Evolutionary conservation across 2,797 vertebrate genomes (phyloP).

Genomic region (Eulemur mongoz): DNA sequence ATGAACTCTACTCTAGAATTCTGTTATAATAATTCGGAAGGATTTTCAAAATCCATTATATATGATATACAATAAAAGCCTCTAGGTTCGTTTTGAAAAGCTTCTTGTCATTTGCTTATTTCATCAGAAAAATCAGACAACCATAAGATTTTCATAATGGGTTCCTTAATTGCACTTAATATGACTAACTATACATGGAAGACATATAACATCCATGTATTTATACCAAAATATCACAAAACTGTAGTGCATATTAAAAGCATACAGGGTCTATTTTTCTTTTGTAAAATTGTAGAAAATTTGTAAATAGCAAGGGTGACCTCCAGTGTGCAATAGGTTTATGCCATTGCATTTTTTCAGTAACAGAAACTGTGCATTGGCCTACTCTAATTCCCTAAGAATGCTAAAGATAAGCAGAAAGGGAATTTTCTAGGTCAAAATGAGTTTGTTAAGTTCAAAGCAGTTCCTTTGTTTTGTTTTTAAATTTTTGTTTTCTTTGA

Average conservation of each 20-base stretch:
- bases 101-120: conserved; percentile 63
- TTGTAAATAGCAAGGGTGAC: conserved; percentile 87
- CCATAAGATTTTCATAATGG: conserved; percentile 73
- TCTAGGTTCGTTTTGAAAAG: conserved; percentile 62
- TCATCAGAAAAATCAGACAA: conserved; percentile 67
- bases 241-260: conserved; percentile 28
- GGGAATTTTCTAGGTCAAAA: conserved; percentile 48
- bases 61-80: conserved; percentile 48
- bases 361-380: conserved; percentile 52
- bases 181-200: conserved; percentile 56
- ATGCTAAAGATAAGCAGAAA: background rate
- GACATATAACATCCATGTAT: conserved; percentile 55
- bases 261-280: conserved; percentile 48
- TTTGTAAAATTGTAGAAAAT: conserved; percentile 76
- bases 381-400: conserved; percentile 50
- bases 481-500: conserved; percentile 44
- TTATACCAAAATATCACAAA: conserved; percentile 54
- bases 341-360: conserved; percentile 77
- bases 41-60: conserved; percentile 66
- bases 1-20: conserved; percentile 54
- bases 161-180: conserved; percentile 25
- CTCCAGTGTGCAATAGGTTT: conserved; percentile 87
- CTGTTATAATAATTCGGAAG: conserved; percentile 65
- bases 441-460: conserved; percentile 59
- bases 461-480: conserved; percentile 18